phyloP scores from a whole-genome alignment of 1,140 invertebrate species.

The Myzus persicae region DNA sequence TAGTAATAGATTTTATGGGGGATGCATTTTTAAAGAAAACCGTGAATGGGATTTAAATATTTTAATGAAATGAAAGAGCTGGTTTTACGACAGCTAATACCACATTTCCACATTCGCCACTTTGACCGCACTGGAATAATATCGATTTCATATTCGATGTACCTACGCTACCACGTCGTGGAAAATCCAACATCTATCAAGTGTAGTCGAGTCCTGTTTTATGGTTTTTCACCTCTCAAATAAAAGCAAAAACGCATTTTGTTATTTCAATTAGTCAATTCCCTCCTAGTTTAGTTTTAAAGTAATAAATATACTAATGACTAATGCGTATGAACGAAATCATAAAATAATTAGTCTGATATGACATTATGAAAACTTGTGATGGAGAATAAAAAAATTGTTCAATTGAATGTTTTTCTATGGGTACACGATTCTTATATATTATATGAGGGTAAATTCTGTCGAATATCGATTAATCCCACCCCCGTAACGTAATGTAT shows the following conservation, averaged over 20 bases:
- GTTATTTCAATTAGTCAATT: not conserved
- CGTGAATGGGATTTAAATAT: not conserved
- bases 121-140: not conserved
- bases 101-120: no score
- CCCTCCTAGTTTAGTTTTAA: not conserved
- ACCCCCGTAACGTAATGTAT: not conserved
- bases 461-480: not conserved
- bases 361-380: not conserved
- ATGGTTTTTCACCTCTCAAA: not conserved
- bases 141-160: not conserved
- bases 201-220: not conserved
- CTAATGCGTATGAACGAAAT: not conserved
- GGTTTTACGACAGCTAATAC: not conserved
- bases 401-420: not conserved
- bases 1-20: not conserved
- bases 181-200: not conserved
- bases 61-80: not conserved
- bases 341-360: not conserved
- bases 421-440: not conserved
- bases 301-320: not conserved
- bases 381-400: not conserved
- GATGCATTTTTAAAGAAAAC: not conserved
- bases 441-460: no score
- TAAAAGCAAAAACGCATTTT: not conserved
- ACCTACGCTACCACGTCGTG: not conserved